Evolutionary conservation across 2,797 vertebrate genomes (phyloP).

Genomic region (Perodicticus potto): DNA sequence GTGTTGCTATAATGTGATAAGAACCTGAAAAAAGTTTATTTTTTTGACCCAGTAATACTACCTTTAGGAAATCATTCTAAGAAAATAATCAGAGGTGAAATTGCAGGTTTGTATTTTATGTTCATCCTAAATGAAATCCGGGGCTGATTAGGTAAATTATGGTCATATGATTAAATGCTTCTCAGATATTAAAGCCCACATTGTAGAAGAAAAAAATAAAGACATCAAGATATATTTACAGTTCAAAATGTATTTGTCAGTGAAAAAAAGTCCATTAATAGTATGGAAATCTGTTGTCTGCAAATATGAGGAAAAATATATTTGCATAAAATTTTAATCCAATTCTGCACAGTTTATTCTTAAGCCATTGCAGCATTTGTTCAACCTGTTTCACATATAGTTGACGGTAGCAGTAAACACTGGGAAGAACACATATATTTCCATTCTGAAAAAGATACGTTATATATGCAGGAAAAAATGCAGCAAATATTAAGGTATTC

Average conservation of each 20-base stretch:
- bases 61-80: neutral
- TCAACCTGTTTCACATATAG: slow-evolving; percentile 46
- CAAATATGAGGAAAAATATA: neutral
- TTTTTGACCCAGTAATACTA: neutral
- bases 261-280: slow-evolving; percentile 27
- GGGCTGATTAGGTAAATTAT: slow-evolving; percentile 18
- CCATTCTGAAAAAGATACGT: slow-evolving; percentile 50
- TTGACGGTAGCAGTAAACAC: slow-evolving; percentile 42
- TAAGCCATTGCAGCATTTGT: slow-evolving; percentile 62
- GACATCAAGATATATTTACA: neutral
- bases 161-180: neutral
- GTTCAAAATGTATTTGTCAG: neutral
- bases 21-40: neutral
- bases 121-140: neutral
- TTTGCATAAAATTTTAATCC: neutral
- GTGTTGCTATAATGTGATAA: neutral
- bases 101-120: slow-evolving; percentile 15
- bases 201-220: neutral
- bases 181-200: slow-evolving; percentile 37
- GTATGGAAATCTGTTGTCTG: neutral
- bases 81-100: neutral
- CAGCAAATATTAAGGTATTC: slow-evolving; percentile 81
- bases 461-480: slow-evolving; percentile 63
- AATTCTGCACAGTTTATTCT: slow-evolving; percentile 76
- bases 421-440: slow-evolving; percentile 29